Conservation (phyloP, 1,140 invertebrate species). For the Araneus ventricosus region DNA sequence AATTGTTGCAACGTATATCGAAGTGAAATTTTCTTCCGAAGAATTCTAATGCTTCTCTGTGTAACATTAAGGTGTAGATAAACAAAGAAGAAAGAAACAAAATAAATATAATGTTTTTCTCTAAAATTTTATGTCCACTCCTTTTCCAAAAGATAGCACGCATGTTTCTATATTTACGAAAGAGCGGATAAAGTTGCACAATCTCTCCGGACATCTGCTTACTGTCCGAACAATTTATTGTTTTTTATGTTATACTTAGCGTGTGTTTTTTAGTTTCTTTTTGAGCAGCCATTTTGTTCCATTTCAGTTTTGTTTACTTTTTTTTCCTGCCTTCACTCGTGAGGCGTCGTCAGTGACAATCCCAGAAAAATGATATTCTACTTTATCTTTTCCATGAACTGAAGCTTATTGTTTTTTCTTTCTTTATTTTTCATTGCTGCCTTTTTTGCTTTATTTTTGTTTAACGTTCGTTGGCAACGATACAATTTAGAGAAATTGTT, state of each 20-base stretch:
- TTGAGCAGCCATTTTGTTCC: slow-evolving; percentile 47
- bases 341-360: slow-evolving; percentile 44
- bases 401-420: slow-evolving; percentile 39
- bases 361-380: slow-evolving; percentile 62
- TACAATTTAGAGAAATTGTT: slow-evolving; percentile 27
- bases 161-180: neutral
- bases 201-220: slow-evolving; percentile 42
- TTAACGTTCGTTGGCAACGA: slow-evolving; percentile 12
- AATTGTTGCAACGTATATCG: too few relatives aligned
- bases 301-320: slow-evolving; percentile 30
- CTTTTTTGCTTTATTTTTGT: neutral
- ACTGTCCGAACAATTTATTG: slow-evolving; percentile 47
- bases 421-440: neutral
- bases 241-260: slow-evolving; percentile 38
- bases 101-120: neutral
- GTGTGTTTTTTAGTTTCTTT: neutral
- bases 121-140: neutral
- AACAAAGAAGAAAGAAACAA: too few relatives aligned
- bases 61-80: too few relatives aligned
- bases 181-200: slow-evolving; percentile 3
- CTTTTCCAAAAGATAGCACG: neutral
- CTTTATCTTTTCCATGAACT: slow-evolving; percentile 57
- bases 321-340: slow-evolving; percentile 26
- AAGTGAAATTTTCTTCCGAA: too few relatives aligned
- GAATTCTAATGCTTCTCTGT: too few relatives aligned